phyloP scores from a whole-genome alignment of 2,113 vertebrate genomes.

The Colistium nudipinnis region DNA sequence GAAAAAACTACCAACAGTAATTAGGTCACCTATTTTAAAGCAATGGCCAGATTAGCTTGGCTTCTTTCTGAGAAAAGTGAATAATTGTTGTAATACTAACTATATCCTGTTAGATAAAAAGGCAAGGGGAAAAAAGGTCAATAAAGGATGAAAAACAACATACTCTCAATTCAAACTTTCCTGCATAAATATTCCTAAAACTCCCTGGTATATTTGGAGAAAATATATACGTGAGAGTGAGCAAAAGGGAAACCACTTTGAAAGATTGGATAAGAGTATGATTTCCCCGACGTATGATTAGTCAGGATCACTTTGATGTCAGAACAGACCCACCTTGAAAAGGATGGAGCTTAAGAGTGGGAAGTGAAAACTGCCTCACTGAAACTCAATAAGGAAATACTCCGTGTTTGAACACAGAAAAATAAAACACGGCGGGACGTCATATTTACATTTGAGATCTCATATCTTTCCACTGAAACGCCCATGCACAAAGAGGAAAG shows the following conservation, averaged over 20 bases:
- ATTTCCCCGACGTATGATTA: conserved; percentile 69
- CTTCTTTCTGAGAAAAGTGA: background rate
- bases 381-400: conserved; percentile 24
- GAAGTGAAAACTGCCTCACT: conserved; percentile 40
- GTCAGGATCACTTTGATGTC: conserved; percentile 59
- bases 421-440: background rate
- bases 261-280: conserved; percentile 39
- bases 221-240: conserved; percentile 2
- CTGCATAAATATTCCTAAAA: conserved; percentile 13
- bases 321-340: conserved; percentile 23
- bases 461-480: background rate
- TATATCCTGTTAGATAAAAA: background rate
- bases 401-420: background rate
- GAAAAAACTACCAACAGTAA: conserved; percentile 19
- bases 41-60: background rate
- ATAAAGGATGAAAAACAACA: background rate
- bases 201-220: background rate
- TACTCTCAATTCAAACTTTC: background rate
- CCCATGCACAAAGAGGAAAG: background rate
- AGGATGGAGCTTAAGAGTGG: conserved; percentile 35
- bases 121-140: background rate
- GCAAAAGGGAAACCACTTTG: conserved; percentile 9
- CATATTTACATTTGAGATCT: conserved; percentile 10
- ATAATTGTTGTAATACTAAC: background rate
- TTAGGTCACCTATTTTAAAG: conserved; percentile 2